Percentiles rank a stretch among this genome's conserved stretches.
Conservation (phyloP, 1,140 invertebrate genomes). For the Pantala flavescens region DNA sequence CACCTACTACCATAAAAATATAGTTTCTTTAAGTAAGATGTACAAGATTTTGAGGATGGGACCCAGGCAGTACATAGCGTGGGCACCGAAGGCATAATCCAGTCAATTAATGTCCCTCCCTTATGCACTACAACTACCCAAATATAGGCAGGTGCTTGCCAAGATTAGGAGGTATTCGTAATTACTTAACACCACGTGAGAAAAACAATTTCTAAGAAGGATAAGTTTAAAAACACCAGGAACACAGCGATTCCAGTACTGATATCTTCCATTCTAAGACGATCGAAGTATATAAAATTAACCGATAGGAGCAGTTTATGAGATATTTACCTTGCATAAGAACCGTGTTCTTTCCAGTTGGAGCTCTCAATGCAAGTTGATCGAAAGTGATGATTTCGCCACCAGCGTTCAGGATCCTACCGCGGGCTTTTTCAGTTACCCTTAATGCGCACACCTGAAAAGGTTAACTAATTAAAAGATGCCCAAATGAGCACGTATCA, state of each 20-base stretch:
- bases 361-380: conserved; percentile 84
- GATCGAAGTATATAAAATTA: no score
- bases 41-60: background rate
- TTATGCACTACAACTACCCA: background rate
- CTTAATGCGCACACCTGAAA: conserved; percentile 79
- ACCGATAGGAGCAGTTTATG: no score
- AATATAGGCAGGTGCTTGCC: conserved; percentile 1
- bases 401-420: conserved; percentile 89
- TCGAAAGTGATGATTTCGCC: conserved; percentile 97
- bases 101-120: background rate
- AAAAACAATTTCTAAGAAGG: no score
- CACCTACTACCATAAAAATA: no score
- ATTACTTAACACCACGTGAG: no score
- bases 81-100: conserved; percentile 2
- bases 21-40: no score
- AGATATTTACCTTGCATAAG: conserved; percentile 90
- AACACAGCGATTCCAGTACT: no score
- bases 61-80: background rate
- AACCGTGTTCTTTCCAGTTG: conserved; percentile 88
- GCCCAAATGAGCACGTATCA: conserved; percentile 21
- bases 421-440: conserved; percentile 86
- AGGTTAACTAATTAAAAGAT: conserved; percentile 1
- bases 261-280: no score
- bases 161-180: background rate
- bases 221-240: no score